phyloP scores from a whole-genome alignment of 2,888 invertebrate species.

The Pterostichus madidus region DNA sequence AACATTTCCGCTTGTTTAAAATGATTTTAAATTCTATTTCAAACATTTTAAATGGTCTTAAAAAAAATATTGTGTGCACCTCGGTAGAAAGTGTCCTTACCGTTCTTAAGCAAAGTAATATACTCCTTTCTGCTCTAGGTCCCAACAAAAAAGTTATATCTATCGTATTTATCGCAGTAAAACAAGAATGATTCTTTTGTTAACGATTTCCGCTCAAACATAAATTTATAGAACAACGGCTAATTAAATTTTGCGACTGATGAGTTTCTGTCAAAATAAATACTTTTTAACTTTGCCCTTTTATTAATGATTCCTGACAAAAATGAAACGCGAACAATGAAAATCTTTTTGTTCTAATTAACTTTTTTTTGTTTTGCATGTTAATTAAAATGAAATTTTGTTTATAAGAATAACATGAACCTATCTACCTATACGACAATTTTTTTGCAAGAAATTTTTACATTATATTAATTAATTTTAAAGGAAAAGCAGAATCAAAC shows the following conservation, averaged over 20 bases:
- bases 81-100: too few relatives aligned
- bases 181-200: too few relatives aligned
- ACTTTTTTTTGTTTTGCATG: constrained; percentile 21
- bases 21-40: too few relatives aligned
- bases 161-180: too few relatives aligned
- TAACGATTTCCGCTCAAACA: neutral
- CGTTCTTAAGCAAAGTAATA: too few relatives aligned
- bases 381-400: constrained; percentile 20
- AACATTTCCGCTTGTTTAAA: too few relatives aligned
- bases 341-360: constrained; percentile 26
- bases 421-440: too few relatives aligned
- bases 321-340: neutral
- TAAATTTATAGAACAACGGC: neutral
- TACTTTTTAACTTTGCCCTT: constrained; percentile 2
- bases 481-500: too few relatives aligned
- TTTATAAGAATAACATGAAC: neutral
- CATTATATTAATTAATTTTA: neutral
- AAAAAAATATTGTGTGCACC: too few relatives aligned
- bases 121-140: too few relatives aligned
- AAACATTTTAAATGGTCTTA: too few relatives aligned
- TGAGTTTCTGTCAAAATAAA: constrained; percentile 11
- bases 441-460: neutral
- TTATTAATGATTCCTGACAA: constrained; percentile 30
- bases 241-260: constrained; percentile 32
- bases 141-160: too few relatives aligned